Evolutionary conservation across 2,797 vertebrate genomes (phyloP).

Genomic region (Falco cherrug): DNA sequence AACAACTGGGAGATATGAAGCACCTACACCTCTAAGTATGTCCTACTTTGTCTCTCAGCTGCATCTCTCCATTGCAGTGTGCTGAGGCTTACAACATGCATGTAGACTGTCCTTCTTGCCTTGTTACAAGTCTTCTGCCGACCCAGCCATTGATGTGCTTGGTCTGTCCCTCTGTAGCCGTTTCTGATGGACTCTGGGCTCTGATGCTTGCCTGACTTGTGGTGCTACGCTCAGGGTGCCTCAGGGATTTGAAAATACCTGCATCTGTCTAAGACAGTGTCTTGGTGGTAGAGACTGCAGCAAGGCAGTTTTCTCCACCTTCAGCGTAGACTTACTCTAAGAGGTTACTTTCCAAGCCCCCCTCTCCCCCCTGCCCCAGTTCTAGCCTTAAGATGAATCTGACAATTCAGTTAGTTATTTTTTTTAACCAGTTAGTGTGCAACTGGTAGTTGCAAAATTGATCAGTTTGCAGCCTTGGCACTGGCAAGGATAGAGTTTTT

Average conservation of each 20-base stretch:
- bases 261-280: background rate
- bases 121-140: background rate
- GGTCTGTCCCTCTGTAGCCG: background rate
- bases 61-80: background rate
- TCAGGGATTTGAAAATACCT: background rate
- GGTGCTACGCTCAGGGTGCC: background rate
- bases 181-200: background rate
- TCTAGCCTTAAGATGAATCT: background rate
- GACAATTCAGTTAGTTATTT: background rate
- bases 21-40: background rate
- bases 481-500: background rate
- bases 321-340: background rate
- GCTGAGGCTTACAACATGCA: background rate
- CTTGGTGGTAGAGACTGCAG: background rate
- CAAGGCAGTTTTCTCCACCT: background rate
- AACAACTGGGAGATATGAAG: background rate
- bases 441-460: background rate
- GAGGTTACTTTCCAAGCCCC: background rate
- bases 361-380: rapidly evolving
- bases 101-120: background rate
- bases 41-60: background rate
- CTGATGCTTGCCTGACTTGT: background rate
- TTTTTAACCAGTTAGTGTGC: background rate
- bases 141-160: background rate
- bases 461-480: background rate